These are phyloP conservation scores for Gymnothorax javanicus DNA, from an alignment of 2,797 vertebrate species.

Conservation along the genomic window DNA sequence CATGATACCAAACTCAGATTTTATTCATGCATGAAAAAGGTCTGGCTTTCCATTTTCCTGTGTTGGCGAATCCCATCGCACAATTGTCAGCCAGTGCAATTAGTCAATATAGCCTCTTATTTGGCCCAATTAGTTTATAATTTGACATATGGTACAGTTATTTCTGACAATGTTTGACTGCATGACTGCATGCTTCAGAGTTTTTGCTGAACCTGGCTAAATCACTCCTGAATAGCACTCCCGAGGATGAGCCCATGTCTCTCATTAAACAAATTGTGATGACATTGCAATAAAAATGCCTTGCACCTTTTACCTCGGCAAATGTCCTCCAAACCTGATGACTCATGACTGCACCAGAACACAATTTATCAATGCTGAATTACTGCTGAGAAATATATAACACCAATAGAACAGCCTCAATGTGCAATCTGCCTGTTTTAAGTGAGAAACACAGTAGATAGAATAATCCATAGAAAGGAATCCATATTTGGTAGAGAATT, in stretches of 20 bases:
- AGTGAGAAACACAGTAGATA: neutral
- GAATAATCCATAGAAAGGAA: neutral
- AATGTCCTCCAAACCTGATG: constrained; percentile 17
- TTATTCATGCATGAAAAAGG: neutral
- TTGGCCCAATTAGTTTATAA: neutral
- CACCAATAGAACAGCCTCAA: neutral
- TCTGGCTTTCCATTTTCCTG: neutral
- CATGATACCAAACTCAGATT: neutral
- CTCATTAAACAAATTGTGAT: constrained; percentile 15
- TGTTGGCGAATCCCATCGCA: neutral
- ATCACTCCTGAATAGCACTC: neutral
- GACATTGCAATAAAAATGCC: neutral
- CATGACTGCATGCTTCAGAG: neutral
- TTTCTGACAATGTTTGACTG: neutral
- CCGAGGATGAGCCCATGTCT: neutral
- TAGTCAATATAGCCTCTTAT: neutral
- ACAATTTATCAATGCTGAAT: neutral
- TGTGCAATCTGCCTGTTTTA: neutral
- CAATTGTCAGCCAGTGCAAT: neutral
- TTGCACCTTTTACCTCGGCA: neutral
- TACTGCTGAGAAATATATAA: neutral
- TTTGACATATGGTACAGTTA: neutral
- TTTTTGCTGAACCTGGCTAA: neutral
- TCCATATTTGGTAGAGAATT: neutral
- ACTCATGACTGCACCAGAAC: constrained; percentile 13